Conservation (phyloP, 1,140 invertebrate species). For the Drosophila funebris region DNA sequence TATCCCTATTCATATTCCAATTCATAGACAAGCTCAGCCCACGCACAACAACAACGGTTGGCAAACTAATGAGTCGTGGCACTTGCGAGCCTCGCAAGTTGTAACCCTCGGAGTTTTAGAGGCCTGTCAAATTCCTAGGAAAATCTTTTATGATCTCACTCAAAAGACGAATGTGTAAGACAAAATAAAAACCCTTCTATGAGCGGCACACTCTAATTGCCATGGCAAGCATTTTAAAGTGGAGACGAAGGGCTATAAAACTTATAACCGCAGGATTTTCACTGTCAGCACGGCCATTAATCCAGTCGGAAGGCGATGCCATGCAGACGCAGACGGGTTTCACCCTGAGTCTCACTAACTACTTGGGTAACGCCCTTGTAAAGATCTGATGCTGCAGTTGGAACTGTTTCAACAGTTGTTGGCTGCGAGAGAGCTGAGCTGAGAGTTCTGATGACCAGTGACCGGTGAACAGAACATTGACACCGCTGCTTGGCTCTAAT, state of each 20-base stretch:
- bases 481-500: slow-evolving; percentile 64
- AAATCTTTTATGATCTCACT: slow-evolving; percentile 68
- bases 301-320: slow-evolving; percentile 32
- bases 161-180: slow-evolving; percentile 33
- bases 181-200: slow-evolving; percentile 15
- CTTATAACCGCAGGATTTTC: slow-evolving; percentile 79
- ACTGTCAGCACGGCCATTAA: slow-evolving; percentile 75
- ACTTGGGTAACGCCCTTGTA: slow-evolving; percentile 69
- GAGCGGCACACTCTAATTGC: slow-evolving; percentile 65
- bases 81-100: slow-evolving; percentile 16
- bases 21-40: slow-evolving; percentile 37
- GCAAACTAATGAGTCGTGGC: slow-evolving; percentile 58
- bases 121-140: slow-evolving; percentile 55
- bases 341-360: slow-evolving; percentile 44
- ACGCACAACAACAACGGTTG: slow-evolving; percentile 50
- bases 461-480: slow-evolving; percentile 17
- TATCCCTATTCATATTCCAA: slow-evolving; percentile 37
- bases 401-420: background rate
- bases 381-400: slow-evolving; percentile 13
- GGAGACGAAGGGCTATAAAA: slow-evolving; percentile 63
- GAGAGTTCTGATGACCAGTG: background rate
- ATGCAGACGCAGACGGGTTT: slow-evolving; percentile 38
- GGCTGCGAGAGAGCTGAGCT: slow-evolving; percentile 9
- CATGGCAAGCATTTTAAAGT: slow-evolving; percentile 34
- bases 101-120: slow-evolving; percentile 22